Evolutionary conservation across 2,113 vertebrate genomes (phyloP).

Genomic region (Chaenocephalus aceratus): DNA sequence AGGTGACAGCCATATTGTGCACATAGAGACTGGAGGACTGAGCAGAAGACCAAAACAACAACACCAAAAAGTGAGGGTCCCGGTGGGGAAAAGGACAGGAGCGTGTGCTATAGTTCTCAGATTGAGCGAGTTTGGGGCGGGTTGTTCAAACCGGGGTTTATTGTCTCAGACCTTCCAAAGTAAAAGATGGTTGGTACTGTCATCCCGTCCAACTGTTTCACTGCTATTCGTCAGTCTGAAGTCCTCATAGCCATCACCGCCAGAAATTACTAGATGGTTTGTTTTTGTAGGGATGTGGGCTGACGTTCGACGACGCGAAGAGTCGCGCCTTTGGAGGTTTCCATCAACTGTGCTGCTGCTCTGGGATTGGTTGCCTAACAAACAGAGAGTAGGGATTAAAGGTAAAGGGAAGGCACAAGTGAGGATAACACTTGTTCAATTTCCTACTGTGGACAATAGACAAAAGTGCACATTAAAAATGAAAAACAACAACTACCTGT

Average conservation of each 20-base stretch:
- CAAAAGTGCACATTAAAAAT: not conserved
- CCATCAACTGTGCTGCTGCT: slow-evolving; percentile 79
- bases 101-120: slow-evolving; percentile 41
- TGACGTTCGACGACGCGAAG: slow-evolving; percentile 81
- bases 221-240: slow-evolving; percentile 95
- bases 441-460: not conserved
- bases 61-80: slow-evolving; percentile 43
- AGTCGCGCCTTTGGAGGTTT: slow-evolving; percentile 86
- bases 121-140: slow-evolving; percentile 11
- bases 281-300: slow-evolving; percentile 84
- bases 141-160: not conserved
- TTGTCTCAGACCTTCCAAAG: slow-evolving; percentile 92
- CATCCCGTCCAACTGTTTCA: slow-evolving; percentile 94
- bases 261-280: slow-evolving; percentile 95
- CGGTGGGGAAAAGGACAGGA: slow-evolving; percentile 5
- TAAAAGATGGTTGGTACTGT: slow-evolving; percentile 98
- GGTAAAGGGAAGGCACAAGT: not conserved
- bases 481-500: slow-evolving; percentile 50
- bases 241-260: slow-evolving; percentile 96
- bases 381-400: not conserved
- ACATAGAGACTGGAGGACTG: slow-evolving; percentile 71
- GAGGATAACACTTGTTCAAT: not conserved
- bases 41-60: slow-evolving; percentile 66
- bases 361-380: slow-evolving; percentile 72
- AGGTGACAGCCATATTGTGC: slow-evolving; percentile 58